Percentiles rank a stretch among this genome's conserved stretches.
These are phyloP conservation scores for Pogonocherus hispidulus DNA, from an alignment of 2,888 invertebrate species.

Conservation along the genomic window DNA sequence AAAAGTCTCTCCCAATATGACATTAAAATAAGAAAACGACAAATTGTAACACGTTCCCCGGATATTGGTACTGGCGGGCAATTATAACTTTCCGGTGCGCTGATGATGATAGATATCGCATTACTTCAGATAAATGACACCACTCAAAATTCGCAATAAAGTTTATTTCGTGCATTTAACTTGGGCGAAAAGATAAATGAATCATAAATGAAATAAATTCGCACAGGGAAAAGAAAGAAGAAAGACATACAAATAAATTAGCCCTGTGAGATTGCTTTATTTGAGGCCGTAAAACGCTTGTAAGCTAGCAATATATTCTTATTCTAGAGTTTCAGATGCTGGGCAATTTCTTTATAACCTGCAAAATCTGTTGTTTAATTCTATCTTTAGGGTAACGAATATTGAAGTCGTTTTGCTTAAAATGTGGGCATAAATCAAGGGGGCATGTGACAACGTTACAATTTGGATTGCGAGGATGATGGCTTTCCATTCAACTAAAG, in stretches of 20 bases:
- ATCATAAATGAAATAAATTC: slow-evolving; percentile 29
- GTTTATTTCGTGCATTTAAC: slow-evolving; percentile 14
- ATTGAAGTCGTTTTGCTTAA: not conserved
- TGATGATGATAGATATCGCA: slow-evolving; percentile 9
- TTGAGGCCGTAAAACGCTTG: slow-evolving; percentile 9
- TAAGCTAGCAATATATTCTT: slow-evolving; percentile 10
- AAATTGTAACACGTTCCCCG: not conserved
- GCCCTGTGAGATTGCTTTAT: slow-evolving; percentile 24
- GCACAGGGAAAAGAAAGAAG: slow-evolving; percentile 8
- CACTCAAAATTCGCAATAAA: slow-evolving; percentile 8
- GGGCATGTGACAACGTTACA: not conserved
- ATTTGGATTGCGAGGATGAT: not conserved
- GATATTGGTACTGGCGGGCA: not conserved
- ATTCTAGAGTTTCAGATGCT: slow-evolving; percentile 20
- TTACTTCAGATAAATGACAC: slow-evolving; percentile 17
- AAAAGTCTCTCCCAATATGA: too few relatives aligned
- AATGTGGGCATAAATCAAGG: not conserved
- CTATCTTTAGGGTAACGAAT: not conserved
- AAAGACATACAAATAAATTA: slow-evolving; percentile 24
- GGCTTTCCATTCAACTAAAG: not conserved
- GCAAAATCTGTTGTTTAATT: slow-evolving; percentile 13
- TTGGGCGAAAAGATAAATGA: slow-evolving; percentile 23
- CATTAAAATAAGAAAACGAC: too few relatives aligned
- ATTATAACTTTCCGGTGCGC: not conserved
- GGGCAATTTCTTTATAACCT: slow-evolving; percentile 7